phyloP scores from a whole-genome alignment of 2,113 vertebrate species.

The Mesocricetus auratus region DNA sequence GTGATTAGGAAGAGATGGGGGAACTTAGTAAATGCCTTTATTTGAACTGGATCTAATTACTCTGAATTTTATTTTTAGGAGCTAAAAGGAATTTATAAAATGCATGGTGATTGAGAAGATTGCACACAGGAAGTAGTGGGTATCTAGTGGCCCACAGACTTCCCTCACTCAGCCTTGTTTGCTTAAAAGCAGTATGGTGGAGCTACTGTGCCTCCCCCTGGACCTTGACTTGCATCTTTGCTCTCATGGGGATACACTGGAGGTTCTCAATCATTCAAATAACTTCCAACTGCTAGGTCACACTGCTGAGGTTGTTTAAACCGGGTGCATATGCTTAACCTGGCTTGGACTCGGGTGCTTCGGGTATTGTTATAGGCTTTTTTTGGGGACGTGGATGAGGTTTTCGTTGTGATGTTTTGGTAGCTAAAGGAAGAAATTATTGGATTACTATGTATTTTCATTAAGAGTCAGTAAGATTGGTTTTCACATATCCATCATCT shows the following conservation, averaged over 20 bases:
- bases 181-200: neutral
- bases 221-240: neutral
- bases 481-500: neutral
- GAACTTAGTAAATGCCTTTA: neutral
- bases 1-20: neutral
- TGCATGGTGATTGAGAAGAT: neutral
- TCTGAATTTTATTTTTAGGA: constrained; percentile 25
- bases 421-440: constrained; percentile 82
- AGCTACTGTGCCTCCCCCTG: neutral
- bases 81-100: constrained; percentile 3
- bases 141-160: neutral
- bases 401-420: constrained; percentile 78
- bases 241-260: neutral
- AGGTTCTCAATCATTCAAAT: neutral
- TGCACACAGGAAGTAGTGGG: neutral
- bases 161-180: neutral
- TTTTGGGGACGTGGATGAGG: constrained; percentile 65
- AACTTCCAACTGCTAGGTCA: neutral
- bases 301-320: constrained; percentile 17
- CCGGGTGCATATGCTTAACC: constrained; percentile 83
- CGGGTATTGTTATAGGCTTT: constrained; percentile 80
- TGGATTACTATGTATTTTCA: constrained; percentile 36
- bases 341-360: constrained; percentile 80
- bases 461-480: constrained; percentile 1
- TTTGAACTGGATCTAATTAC: constrained; percentile 12